Evolutionary conservation across 1,140 invertebrate species (phyloP).

Genomic region (Chironomus tepperi): DNA sequence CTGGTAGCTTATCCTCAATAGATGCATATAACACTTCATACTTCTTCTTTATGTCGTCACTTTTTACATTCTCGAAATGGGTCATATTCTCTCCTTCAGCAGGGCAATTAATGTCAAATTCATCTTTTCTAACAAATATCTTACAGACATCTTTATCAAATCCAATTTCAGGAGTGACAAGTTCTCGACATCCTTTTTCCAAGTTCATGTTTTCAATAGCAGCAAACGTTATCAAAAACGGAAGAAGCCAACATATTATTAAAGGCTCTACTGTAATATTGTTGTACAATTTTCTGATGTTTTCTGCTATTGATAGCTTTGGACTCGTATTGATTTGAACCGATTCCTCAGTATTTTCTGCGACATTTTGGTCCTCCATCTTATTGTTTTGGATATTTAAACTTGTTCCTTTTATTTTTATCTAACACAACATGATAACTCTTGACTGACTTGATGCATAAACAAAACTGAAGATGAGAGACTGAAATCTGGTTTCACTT

Average conservation of each 20-base stretch:
- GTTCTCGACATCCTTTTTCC: constrained; percentile 43
- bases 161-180: neutral
- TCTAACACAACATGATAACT: neutral
- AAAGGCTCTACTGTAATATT: constrained; percentile 3
- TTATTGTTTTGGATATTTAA: neutral
- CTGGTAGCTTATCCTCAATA: constrained; percentile 28
- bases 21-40: constrained; percentile 44
- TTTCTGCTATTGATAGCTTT: neutral
- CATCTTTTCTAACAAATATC: neutral
- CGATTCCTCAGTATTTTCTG: neutral
- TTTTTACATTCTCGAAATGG: constrained; percentile 36
- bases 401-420: neutral
- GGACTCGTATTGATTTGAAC: neutral
- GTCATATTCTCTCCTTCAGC: neutral
- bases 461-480: neutral
- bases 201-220: neutral
- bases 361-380: neutral
- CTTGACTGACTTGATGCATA: neutral
- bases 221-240: neutral
- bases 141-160: constrained; percentile 3
- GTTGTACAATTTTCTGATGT: neutral
- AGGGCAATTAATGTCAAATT: neutral
- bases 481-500: neutral
- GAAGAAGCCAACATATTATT: neutral
- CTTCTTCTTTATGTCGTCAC: constrained; percentile 41